These are phyloP conservation scores for Aleiodes sp. DNA, from an alignment of 1,140 invertebrate species.

Conservation along the genomic window DNA sequence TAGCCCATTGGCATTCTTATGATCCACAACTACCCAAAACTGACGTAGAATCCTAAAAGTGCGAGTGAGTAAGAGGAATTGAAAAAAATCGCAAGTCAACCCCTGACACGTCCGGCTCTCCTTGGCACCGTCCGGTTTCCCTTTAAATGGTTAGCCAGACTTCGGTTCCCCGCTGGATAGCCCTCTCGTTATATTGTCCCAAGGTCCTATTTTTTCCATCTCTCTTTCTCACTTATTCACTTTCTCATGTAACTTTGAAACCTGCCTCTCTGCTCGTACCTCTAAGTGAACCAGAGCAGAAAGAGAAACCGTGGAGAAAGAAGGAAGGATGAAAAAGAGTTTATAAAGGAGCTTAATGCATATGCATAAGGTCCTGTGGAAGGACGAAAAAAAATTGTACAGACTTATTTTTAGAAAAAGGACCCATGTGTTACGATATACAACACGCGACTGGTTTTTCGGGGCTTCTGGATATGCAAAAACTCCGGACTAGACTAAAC, in stretches of 20 bases:
- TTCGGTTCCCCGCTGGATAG: background rate
- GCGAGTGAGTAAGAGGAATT: background rate
- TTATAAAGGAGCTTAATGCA: constrained; percentile 5
- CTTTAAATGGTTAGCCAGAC: constrained; percentile 3
- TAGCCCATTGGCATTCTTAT: background rate
- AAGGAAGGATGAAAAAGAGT: background rate
- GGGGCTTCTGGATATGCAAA: constrained; percentile 26
- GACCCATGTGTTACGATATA: constrained; percentile 8
- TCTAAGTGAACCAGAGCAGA: constrained; percentile 21
- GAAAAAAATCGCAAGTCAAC: constrained; percentile 18
- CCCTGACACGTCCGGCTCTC: background rate
- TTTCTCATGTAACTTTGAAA: constrained; percentile 11
- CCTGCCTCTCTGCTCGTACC: background rate
- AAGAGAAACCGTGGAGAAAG: background rate
- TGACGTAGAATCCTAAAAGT: background rate
- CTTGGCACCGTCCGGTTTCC: constrained; percentile 2
- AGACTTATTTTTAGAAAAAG: constrained; percentile 16
- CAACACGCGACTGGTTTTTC: constrained; percentile 28
- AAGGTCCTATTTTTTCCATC: constrained; percentile 3
- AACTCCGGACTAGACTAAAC: constrained; percentile 6
- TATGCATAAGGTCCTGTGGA: constrained; percentile 6
- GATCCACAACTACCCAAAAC: background rate
- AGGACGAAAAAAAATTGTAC: background rate
- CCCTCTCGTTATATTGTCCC: background rate
- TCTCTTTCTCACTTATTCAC: background rate